These are phyloP conservation scores for Arothron firmamentum DNA, from an alignment of 2,113 vertebrate species.

Conservation along the genomic window DNA sequence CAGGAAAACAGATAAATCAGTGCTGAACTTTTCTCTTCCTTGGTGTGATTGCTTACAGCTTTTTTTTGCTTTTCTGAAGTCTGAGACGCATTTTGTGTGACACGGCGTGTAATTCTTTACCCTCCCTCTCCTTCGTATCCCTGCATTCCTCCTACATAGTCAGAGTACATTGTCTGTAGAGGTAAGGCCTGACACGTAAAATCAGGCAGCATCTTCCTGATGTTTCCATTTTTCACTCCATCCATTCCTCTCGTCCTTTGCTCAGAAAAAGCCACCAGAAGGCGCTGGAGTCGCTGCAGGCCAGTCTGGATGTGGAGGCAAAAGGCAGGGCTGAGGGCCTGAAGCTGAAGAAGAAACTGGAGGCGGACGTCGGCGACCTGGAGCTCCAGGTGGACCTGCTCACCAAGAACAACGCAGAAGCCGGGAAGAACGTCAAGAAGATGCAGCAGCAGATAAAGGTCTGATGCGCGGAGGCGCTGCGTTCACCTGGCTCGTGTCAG, in stretches of 20 bases:
- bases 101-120: background rate
- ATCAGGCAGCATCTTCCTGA: background rate
- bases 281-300: conserved; percentile 74
- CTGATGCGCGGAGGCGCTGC: background rate
- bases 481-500: no score
- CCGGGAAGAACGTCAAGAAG: conserved; percentile 74
- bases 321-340: conserved; percentile 68
- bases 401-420: conserved; percentile 72
- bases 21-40: no score
- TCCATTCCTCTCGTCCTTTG: background rate
- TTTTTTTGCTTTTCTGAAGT: background rate
- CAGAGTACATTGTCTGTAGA: conserved; percentile 1
- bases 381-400: conserved; percentile 74
- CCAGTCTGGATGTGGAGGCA: conserved; percentile 74
- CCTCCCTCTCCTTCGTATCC: conserved; percentile 20
- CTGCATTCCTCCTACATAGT: conserved; percentile 6
- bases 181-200: conserved; percentile 27
- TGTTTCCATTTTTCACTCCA: background rate
- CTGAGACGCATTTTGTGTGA: background rate
- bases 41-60: background rate
- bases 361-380: conserved; percentile 69
- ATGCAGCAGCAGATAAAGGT: conserved; percentile 80
- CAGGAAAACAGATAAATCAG: no score
- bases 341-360: conserved; percentile 77
- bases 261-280: conserved; percentile 76